Evolutionary conservation across 2,113 vertebrate genomes (phyloP).

Genomic region (Microcebus jonahi): DNA sequence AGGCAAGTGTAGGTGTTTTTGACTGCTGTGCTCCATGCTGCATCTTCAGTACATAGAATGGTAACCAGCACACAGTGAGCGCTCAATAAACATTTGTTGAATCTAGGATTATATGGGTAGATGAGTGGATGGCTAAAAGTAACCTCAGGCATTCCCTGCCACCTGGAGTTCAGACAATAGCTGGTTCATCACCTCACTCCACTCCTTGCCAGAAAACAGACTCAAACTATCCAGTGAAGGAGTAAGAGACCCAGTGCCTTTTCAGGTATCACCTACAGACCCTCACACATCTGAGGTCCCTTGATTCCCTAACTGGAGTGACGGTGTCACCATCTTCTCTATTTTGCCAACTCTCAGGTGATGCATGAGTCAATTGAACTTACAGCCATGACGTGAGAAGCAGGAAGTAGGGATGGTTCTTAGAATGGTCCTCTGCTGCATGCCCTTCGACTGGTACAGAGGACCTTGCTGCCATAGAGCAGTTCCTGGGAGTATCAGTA

Average conservation of each 20-base stretch:
- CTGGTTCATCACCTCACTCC: not conserved
- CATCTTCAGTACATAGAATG: not conserved
- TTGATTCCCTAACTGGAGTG: not conserved
- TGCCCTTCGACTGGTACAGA: not conserved
- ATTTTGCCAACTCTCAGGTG: not conserved
- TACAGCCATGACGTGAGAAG: not conserved
- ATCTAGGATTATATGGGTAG: not conserved
- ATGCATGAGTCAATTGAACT: not conserved
- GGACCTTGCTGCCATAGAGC: not conserved
- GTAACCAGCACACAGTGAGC: not conserved
- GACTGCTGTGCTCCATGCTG: not conserved
- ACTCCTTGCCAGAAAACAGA: not conserved
- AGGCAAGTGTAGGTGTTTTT: not conserved
- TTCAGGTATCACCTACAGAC: not conserved
- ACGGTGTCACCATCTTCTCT: not conserved
- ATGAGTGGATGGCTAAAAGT: not conserved
- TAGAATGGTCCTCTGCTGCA: not conserved
- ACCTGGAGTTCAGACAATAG: not conserved
- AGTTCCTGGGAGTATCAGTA: not conserved
- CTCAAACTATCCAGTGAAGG: not conserved
- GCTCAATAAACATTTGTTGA: not conserved
- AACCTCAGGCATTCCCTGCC: not conserved
- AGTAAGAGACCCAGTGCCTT: not conserved
- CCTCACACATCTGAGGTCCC: not conserved
- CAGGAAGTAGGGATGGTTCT: accelerated